These are phyloP conservation scores for Montipora sp. DNA, from an alignment of 64 coral and sea anemone species.

Conservation along the genomic window DNA sequence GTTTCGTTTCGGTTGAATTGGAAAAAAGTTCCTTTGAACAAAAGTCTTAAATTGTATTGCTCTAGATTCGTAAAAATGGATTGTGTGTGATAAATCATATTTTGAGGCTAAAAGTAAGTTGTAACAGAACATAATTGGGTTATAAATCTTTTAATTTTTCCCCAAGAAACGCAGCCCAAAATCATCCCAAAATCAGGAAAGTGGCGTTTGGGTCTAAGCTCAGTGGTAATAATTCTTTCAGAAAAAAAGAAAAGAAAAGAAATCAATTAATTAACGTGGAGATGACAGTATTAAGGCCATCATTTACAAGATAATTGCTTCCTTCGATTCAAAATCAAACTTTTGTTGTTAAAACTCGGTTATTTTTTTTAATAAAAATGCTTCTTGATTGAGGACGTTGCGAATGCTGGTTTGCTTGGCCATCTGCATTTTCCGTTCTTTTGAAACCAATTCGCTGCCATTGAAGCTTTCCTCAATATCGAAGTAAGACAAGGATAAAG, in stretches of 20 bases:
- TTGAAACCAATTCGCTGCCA: neutral
- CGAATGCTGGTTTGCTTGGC: neutral
- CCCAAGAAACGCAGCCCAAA: neutral
- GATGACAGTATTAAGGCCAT: neutral
- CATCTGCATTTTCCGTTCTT: neutral
- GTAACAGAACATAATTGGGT: neutral
- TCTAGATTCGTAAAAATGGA: no score
- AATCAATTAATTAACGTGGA: neutral
- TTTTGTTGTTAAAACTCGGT: neutral
- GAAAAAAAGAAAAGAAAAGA: neutral
- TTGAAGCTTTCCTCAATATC: neutral
- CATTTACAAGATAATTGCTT: constrained; percentile 17
- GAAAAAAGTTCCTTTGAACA: no score
- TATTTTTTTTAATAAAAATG: neutral
- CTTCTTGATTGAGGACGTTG: neutral
- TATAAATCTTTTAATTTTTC: neutral
- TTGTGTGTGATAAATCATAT: neutral
- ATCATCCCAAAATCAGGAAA: no score
- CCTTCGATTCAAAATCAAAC: neutral
- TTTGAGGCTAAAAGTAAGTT: neutral
- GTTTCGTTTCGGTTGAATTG: no score
- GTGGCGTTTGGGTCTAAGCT: no score
- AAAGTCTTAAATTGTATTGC: no score
- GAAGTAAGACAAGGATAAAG: neutral
- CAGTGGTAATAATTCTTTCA: neutral